These are phyloP conservation scores for Xanthia togata DNA, from an alignment of 2,888 invertebrate species.

Conservation along the genomic window DNA sequence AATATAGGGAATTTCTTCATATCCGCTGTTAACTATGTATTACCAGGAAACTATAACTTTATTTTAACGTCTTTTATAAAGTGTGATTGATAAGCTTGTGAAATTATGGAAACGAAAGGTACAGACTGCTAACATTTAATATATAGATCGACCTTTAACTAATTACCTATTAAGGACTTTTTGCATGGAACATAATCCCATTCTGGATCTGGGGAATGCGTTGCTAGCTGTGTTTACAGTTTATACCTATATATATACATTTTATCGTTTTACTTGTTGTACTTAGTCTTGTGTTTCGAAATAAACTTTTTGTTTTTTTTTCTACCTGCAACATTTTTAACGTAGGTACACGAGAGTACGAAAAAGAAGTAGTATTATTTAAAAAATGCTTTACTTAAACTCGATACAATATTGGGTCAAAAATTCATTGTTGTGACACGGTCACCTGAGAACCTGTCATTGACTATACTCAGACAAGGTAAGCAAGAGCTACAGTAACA, in stretches of 20 bases:
- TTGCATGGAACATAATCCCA: too few relatives aligned
- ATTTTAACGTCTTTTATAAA: background rate
- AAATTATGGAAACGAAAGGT: background rate
- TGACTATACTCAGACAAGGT: conserved; percentile 76
- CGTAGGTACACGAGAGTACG: background rate
- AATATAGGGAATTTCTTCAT: background rate
- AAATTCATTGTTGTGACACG: conserved; percentile 69
- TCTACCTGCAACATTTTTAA: background rate
- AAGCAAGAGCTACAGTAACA: conserved; percentile 70
- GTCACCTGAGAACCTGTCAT: conserved; percentile 74
- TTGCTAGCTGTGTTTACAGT: too few relatives aligned
- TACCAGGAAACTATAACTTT: background rate
- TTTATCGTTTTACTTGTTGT: too few relatives aligned
- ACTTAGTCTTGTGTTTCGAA: too few relatives aligned
- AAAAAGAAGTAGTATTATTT: conserved; percentile 16
- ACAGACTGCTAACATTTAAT: too few relatives aligned
- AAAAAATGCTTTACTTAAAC: conserved; percentile 47
- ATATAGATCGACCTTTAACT: background rate
- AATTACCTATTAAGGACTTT: too few relatives aligned
- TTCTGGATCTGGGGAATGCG: too few relatives aligned
- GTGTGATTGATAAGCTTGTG: background rate
- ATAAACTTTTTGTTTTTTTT: background rate
- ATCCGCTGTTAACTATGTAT: background rate
- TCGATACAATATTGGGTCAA: conserved; percentile 62
- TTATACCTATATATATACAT: too few relatives aligned